A percentile compares a stretch with the other conserved stretches of the same genome.
phyloP scores from a whole-genome alignment of 2,888 invertebrate genomes.

The Lysandra bellargus region DNA sequence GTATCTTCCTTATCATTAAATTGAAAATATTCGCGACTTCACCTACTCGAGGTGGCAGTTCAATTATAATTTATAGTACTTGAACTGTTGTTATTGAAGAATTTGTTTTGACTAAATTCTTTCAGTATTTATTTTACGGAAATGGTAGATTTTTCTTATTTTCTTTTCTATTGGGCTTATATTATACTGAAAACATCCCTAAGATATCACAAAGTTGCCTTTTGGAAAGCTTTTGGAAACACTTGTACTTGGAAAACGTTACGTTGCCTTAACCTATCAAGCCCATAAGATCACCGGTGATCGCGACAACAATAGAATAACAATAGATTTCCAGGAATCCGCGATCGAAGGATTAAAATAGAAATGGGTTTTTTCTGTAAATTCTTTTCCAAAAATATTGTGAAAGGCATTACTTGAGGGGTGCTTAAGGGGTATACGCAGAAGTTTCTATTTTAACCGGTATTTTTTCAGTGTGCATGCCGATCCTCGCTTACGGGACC shows the following conservation, averaged over 20 bases:
- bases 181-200: too few species aligned
- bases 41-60: neutral
- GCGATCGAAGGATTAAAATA: too few species aligned
- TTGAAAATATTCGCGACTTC: slow-evolving; percentile 13
- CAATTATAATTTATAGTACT: slow-evolving; percentile 9
- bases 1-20: slow-evolving; percentile 15
- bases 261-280: neutral
- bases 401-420: neutral
- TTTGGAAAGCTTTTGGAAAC: neutral
- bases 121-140: neutral
- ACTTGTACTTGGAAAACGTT: neutral
- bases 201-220: neutral
- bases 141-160: neutral
- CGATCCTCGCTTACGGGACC: slow-evolving; percentile 76
- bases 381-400: neutral
- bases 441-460: neutral
- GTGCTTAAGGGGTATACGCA: neutral
- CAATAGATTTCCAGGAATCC: too few species aligned
- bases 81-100: neutral
- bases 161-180: too few species aligned
- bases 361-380: neutral
- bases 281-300: too few species aligned
- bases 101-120: neutral
- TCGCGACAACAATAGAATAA: too few species aligned
- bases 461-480: slow-evolving; percentile 74